Evolutionary conservation across 2,888 invertebrate species (phyloP), one percentile per base, ranked within the genome.

Genomic region (Drosophila peninsularis): DNA sequence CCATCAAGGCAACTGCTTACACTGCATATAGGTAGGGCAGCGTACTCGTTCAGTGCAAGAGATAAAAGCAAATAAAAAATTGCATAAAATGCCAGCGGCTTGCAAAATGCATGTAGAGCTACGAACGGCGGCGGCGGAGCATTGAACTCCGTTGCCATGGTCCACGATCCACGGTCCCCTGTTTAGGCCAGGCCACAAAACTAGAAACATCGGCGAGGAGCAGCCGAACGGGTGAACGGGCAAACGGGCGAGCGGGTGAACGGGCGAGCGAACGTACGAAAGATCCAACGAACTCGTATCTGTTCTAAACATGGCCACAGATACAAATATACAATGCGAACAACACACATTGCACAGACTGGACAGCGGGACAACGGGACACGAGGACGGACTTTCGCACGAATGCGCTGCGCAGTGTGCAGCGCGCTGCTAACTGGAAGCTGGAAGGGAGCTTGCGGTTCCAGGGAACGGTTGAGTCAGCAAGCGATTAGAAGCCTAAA

Each of bases 401-500:
- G 89, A 89, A 74, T 83, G 78, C 71, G 72, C 78, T 58, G 60
- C 32, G 54, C 42, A 1, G 17, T 9, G 39, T 80, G 78, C 69
- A 24, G 70, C 30, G 54, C 45, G 39, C 62, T 49, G 57, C 19
- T 11, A 9, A 45, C n/a, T 45, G 70, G 27, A 55, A 32, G 49
- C 58, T 10, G 10, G 37, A 14, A 36, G 36, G 36, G 41, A 13
- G 56, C 17, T 36, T 30, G 52, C 36, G 62, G 50, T 27, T 17
- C 34, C 34, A 47, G 63, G 78, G 61, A 58, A 62, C 47, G 61
- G 82, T 79, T 82, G 89, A 83, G 88, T 86, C 88, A 81, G 77
- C 78, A 63, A 79, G 67, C 86, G 81, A 88, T 87, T 89, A 88
- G 88, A 89, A 82, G 88, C 83, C 76, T 87, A 87, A 87, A 87